Evolutionary conservation across 2,888 invertebrate species (phyloP), one percentile per base, ranked within the genome.

Genomic region (Heliconius hortense): DNA sequence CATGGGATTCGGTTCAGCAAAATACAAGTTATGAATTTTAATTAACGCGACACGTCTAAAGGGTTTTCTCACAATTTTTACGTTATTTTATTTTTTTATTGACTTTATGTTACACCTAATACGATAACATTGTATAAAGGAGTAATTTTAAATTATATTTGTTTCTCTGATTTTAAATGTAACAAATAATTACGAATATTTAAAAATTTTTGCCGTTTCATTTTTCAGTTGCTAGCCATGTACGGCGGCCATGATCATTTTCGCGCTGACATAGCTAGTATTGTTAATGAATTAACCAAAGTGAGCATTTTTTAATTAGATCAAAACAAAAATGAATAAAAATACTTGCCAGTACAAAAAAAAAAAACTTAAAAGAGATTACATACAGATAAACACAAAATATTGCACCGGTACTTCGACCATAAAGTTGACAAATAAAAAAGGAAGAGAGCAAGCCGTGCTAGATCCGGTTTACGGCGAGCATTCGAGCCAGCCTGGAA

Each of bases 401-500:
- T 76, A 76, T 73, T 74, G 59, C 76, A 79, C 70, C 59, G 75
- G 76, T 73, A 74, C 74, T 77, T 75, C 63, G 73, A 78, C 69
- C 64, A 76, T 70, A 79, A 75, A 78, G 74, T 73, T 80, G 79
- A 81, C 79, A 81, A 80, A 78, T 79, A 80, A 81, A 82, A 82
- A 80, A 81, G 76, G 80, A 79, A 73, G 79, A 78, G 73, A 76
- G 75, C 73, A 71, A 79, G 79, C 79, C 81, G 80, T 77, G 79
- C 82, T 80, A 81, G 81, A 84, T 84, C 85, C 86, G 85, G 86
- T 86, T 86, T 84, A 80, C 79, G 73, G 78, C 78, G 80, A 79
- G 80, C 83, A 79, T 79, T 83, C 81, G 81, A 81, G 75, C 80
- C 77, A 79, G 84, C 80, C 87, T 87, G 92, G 93, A 93, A 94